Conservation (phyloP, 2,113 vertebrate genomes). For the Morone saxatilis region DNA sequence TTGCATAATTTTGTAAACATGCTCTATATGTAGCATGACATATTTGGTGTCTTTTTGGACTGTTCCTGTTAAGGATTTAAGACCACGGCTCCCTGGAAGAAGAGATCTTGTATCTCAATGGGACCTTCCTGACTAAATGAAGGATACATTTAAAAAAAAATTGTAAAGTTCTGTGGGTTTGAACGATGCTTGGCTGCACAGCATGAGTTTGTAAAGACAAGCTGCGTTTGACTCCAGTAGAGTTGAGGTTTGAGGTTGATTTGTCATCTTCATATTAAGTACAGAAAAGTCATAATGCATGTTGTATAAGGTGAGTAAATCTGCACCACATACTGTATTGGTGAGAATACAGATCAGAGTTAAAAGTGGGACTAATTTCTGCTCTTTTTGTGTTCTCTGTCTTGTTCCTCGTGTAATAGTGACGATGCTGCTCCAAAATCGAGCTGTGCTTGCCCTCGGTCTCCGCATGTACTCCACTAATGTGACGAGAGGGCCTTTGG, state of each 20-base stretch:
- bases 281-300: not conserved
- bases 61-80: not conserved
- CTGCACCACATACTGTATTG: not conserved
- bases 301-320: not conserved
- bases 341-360: not conserved
- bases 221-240: not conserved
- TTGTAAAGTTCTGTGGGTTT: not conserved
- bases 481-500: slow-evolving; percentile 44
- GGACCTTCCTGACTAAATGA: too few species aligned
- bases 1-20: not conserved
- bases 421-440: slow-evolving; percentile 75
- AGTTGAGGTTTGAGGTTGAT: not conserved
- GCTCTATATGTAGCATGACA: not conserved
- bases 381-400: not conserved
- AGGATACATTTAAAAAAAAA: too few species aligned
- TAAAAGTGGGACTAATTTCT: not conserved
- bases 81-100: too few species aligned
- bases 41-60: not conserved
- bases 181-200: not conserved
- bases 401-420: not conserved
- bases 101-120: too few species aligned
- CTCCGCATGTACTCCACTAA: slow-evolving; percentile 66
- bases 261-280: not conserved
- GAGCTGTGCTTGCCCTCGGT: slow-evolving; percentile 58
- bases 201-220: not conserved